These are phyloP conservation scores for Drosophila glabriapex DNA, from an alignment of 2,888 invertebrate genomes.

Conservation along the genomic window DNA sequence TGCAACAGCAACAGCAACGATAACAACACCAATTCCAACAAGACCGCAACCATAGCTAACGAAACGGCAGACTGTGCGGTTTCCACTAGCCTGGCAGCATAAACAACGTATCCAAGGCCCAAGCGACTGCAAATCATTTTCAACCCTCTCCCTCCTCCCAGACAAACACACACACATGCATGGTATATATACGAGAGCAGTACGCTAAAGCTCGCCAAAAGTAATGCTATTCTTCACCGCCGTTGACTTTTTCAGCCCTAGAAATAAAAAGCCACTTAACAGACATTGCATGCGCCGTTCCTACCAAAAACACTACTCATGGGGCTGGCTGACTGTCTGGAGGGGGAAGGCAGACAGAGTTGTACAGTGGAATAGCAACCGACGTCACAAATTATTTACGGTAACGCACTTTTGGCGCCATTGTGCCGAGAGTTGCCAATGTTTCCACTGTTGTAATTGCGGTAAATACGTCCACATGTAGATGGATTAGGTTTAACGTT, in stretches of 20 bases:
- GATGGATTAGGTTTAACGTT: slow-evolving; percentile 7
- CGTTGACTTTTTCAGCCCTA: slow-evolving; percentile 53
- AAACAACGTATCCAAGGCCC: slow-evolving; percentile 62
- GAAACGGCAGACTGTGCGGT: slow-evolving; percentile 43
- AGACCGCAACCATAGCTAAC: slow-evolving; percentile 53
- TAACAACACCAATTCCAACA: slow-evolving; percentile 30
- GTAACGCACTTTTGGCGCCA: slow-evolving; percentile 59
- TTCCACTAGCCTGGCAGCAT: slow-evolving; percentile 50
- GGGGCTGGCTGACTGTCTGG: background rate
- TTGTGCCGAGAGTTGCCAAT: slow-evolving; percentile 42
- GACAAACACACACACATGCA: slow-evolving; percentile 6
- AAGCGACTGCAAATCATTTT: slow-evolving; percentile 65
- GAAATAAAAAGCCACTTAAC: slow-evolving; percentile 70
- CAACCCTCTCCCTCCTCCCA: slow-evolving; percentile 4
- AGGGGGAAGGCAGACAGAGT: background rate
- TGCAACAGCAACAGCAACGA: slow-evolving; percentile 14
- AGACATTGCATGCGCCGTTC: slow-evolving; percentile 37
- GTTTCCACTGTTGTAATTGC: slow-evolving; percentile 16
- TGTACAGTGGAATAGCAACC: background rate
- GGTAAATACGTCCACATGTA: slow-evolving; percentile 3
- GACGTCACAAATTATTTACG: slow-evolving; percentile 64
- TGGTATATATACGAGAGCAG: slow-evolving; percentile 15
- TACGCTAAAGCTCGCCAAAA: slow-evolving; percentile 32
- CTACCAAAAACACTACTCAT: slow-evolving; percentile 11
- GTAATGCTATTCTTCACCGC: slow-evolving; percentile 44